phyloP scores from a whole-genome alignment of 2,888 invertebrate species.

The Cryptocephalus moraei region DNA sequence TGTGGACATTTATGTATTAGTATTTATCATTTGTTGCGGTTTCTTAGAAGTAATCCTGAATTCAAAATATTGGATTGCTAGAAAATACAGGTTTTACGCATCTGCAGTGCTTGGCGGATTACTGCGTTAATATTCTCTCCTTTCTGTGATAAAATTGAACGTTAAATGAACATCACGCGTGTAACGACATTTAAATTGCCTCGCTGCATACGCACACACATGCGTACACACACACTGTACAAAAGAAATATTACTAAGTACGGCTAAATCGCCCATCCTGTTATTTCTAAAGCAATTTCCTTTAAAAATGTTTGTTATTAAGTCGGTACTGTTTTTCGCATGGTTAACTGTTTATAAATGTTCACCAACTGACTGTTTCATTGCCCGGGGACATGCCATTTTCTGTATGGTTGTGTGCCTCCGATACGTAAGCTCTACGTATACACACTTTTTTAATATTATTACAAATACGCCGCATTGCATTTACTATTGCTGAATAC shows the following conservation, averaged over 20 bases:
- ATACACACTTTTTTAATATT: neutral
- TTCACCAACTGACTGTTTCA: constrained; percentile 20
- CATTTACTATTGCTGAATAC: constrained; percentile 5
- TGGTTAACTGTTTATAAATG: constrained; percentile 25
- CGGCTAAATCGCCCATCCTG: constrained; percentile 19
- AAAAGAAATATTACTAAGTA: constrained; percentile 16
- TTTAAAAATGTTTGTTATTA: constrained; percentile 23
- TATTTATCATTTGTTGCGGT: too few species aligned
- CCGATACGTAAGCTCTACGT: neutral
- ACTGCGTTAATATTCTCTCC: too few species aligned
- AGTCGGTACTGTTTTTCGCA: constrained; percentile 23
- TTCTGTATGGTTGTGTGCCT: constrained; percentile 4
- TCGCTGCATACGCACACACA: neutral
- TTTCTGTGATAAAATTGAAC: too few species aligned
- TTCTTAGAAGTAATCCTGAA: too few species aligned
- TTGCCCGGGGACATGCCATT: constrained; percentile 18
- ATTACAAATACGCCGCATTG: constrained; percentile 2
- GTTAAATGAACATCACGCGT: constrained; percentile 9
- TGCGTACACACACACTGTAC: constrained; percentile 8
- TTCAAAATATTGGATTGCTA: too few species aligned
- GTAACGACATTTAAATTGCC: constrained; percentile 22
- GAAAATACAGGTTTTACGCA: too few species aligned
- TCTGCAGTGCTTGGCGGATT: too few species aligned
- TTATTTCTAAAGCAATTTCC: constrained; percentile 22
- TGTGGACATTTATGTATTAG: too few species aligned